These are phyloP conservation scores for Mugil cephalus DNA, from an alignment of 2,113 vertebrate species.

Conservation along the genomic window DNA sequence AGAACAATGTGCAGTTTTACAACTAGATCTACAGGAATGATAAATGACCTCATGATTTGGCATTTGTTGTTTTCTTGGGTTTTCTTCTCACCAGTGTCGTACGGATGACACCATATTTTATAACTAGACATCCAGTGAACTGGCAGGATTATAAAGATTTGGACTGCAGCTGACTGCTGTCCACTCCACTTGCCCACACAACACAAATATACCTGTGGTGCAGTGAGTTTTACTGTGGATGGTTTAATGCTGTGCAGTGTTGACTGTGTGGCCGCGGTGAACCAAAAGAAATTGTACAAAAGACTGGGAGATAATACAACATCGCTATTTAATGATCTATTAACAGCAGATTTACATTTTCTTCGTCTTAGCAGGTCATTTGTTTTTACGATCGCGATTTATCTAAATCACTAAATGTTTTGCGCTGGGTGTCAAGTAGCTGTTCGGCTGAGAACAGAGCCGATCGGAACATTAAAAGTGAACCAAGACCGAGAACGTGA, in stretches of 20 bases:
- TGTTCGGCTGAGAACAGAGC: neutral
- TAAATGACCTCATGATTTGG: neutral
- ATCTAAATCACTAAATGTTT: neutral
- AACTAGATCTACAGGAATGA: neutral
- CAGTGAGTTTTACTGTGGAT: neutral
- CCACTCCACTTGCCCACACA: conserved; percentile 18
- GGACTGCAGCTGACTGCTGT: conserved; percentile 24
- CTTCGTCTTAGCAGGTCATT: neutral
- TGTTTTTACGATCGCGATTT: neutral
- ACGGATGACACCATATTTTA: conserved; percentile 29
- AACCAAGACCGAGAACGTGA: neutral
- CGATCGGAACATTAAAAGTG: no score
- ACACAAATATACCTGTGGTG: conserved; percentile 16
- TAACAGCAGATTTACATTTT: neutral
- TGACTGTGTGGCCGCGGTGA: neutral
- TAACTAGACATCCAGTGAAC: conserved; percentile 15
- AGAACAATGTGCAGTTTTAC: neutral
- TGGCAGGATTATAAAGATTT: conserved; percentile 26
- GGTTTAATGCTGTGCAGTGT: neutral
- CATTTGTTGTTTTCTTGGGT: neutral
- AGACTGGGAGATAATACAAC: neutral
- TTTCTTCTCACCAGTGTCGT: neutral
- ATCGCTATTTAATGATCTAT: neutral
- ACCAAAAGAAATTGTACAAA: no score
- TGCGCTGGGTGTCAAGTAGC: neutral